These are phyloP conservation scores for Phenganax marumi DNA, from an alignment of 92 coral and sea anemone genomes.

Conservation along the genomic window DNA sequence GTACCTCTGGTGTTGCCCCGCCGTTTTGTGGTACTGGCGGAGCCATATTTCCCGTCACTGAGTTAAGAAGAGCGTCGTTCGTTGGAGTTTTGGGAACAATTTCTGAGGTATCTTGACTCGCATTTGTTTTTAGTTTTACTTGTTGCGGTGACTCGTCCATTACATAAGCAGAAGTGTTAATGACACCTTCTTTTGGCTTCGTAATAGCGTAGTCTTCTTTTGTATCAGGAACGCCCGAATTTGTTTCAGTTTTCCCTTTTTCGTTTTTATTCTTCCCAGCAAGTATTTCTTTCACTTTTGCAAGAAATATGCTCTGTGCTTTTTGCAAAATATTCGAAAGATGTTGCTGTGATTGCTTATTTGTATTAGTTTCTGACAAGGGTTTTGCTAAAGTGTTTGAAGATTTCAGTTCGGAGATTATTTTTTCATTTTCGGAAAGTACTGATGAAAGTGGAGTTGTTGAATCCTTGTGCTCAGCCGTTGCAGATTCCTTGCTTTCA, in stretches of 20 bases:
- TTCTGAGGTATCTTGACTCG: not conserved
- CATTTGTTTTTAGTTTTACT: not conserved
- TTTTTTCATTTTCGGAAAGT: not conserved
- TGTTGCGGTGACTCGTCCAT: conserved; percentile 28
- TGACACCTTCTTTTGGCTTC: conserved; percentile 12
- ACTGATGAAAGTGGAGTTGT: conserved; percentile 7
- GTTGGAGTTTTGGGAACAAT: conserved; percentile 22
- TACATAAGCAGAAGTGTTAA: conserved; percentile 32
- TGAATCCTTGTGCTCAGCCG: not conserved
- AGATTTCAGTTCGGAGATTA: not conserved
- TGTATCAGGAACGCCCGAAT: not conserved
- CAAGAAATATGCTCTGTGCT: conserved; percentile 21
- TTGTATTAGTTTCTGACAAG: not conserved
- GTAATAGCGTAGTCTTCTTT: not conserved
- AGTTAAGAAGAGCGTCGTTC: not conserved
- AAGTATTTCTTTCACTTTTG: conserved; percentile 37
- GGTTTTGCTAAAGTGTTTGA: not conserved
- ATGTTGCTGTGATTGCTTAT: not conserved
- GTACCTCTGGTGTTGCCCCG: conserved; percentile 5
- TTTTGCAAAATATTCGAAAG: conserved; percentile 15
- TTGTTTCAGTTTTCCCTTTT: not conserved
- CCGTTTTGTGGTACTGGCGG: conserved; percentile 16
- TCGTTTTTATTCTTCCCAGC: conserved; percentile 7
- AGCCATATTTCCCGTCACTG: not conserved
- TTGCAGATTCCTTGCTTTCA: not conserved